Evolutionary conservation across 1,140 invertebrate species (phyloP), one percentile per base, ranked within the genome.

Genomic region (Cryptotermes secundus): DNA sequence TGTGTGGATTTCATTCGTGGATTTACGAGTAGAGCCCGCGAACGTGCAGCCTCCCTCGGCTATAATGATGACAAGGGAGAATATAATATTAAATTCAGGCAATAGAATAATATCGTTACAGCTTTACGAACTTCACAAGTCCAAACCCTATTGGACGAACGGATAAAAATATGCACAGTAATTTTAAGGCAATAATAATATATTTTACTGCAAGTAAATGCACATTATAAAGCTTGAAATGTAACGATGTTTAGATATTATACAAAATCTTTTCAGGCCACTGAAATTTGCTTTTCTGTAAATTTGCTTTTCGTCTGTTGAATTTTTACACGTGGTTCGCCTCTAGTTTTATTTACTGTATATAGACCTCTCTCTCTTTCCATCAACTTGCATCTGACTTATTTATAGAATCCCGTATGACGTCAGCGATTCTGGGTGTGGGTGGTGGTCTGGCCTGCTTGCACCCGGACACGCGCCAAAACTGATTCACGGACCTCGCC

Each of bases 381-480:
- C n/a, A 72, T 72, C 59, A 31, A n/a, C 59, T n/a, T 72, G 59
- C 59, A 72, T 31, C 59, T 72, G 59, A 14, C 59, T 72, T 72
- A 72, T 72, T 72, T 72, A 72, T 72, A 72, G 59, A 72, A 3
- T 22, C 45, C 59, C 26, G n/a, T 31, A n/a, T 72, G 59, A 72
- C 59, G 59, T 72, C 59, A 72, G 59, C 59, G 31, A 72, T 72
- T 72, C 26, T 26, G 7, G 4, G 26, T 31, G 59, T 72, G 59
- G 59, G 59, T n/a, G 59, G 59, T 26, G 59, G 10, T 10, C 26
- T 72, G 59, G 59, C 59, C 59, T 72, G n/a, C 26, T 31, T 72
- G 59, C n/a, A 72, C n/a, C 59, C 59, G 59, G 59, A 72, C 59
- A 31, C 59, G 59, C 59, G 59, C 59, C 59, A 72, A 72, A 72